Conservation (phyloP, 2,888 invertebrate species). For the Phymatocera aterrima region DNA sequence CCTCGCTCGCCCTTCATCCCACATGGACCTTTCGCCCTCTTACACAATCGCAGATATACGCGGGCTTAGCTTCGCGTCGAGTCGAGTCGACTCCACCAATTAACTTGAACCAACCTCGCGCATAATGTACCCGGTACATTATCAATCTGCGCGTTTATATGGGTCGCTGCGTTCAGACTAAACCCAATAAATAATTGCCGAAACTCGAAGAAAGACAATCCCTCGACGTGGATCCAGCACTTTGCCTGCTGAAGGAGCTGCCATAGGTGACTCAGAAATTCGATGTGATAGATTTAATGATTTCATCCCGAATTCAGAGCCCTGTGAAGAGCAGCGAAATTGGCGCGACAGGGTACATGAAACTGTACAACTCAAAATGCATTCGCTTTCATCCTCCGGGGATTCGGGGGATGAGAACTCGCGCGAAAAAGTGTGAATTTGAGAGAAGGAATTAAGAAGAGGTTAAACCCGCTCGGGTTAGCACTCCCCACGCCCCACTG, state of each 20-base stretch:
- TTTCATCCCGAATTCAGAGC: too few relatives aligned
- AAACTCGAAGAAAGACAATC: not conserved
- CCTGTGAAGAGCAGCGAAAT: not conserved
- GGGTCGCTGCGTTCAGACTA: not conserved
- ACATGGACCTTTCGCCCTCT: slow-evolving; percentile 32
- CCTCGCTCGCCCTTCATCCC: slow-evolving; percentile 51
- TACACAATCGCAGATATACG: slow-evolving; percentile 10
- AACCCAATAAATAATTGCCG: not conserved
- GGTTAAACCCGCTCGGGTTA: slow-evolving; percentile 22
- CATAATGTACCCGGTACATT: not conserved
- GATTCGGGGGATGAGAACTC: slow-evolving; percentile 13
- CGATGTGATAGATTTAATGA: too few relatives aligned
- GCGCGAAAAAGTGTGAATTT: slow-evolving; percentile 10
- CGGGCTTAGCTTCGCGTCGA: not conserved
- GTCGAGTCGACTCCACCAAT: slow-evolving; percentile 22
- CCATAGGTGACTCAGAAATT: too few relatives aligned
- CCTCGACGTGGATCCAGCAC: too few relatives aligned
- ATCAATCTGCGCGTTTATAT: not conserved
- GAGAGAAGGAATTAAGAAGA: slow-evolving; percentile 25
- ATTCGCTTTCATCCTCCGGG: not conserved
- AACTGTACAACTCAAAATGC: not conserved
- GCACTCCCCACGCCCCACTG: slow-evolving; percentile 37
- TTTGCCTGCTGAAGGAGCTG: too few relatives aligned
- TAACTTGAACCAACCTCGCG: slow-evolving; percentile 14
- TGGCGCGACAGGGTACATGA: not conserved